Evolutionary conservation across 2,888 invertebrate species (phyloP).

Genomic region (Drosophila paramelanica): DNA sequence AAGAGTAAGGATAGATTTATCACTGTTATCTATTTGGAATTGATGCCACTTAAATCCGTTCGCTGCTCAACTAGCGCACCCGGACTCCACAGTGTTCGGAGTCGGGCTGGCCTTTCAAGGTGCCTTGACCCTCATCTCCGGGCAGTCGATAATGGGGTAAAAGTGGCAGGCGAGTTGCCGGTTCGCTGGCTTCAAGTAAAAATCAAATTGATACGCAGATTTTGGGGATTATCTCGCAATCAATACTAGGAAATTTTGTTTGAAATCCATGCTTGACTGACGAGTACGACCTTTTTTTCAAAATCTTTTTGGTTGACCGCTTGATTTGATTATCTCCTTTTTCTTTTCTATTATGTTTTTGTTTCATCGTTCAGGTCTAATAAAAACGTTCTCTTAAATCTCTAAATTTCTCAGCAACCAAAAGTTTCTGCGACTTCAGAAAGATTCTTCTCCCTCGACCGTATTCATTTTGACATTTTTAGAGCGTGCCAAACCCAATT

Average conservation of each 20-base stretch:
- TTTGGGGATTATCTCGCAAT: conserved; percentile 54
- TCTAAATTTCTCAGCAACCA: neutral
- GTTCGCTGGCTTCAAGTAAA: conserved; percentile 38
- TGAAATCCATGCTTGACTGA: conserved; percentile 50
- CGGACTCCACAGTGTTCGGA: conserved; percentile 1
- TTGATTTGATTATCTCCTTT: conserved; percentile 33
- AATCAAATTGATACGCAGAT: conserved; percentile 65
- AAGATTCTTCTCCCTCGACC: neutral
- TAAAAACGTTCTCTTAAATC: neutral
- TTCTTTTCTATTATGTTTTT: conserved; percentile 1
- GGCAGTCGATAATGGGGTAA: conserved; percentile 28
- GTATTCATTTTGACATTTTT: conserved; percentile 62
- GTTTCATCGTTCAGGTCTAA: neutral
- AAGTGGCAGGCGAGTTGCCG: conserved; percentile 40
- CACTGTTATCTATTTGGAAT: conserved; percentile 13
- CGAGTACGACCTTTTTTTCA: conserved; percentile 33
- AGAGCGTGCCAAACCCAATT: conserved; percentile 70
- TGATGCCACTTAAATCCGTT: conserved; percentile 11
- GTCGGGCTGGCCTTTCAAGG: conserved; percentile 9
- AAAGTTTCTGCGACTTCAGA: neutral
- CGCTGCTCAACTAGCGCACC: conserved; percentile 6
- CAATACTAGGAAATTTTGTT: conserved; percentile 61
- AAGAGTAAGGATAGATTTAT: neutral
- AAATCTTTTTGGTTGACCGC: conserved; percentile 23
- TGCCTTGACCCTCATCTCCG: conserved; percentile 29